Evolutionary conservation across 2,888 invertebrate genomes (phyloP), one percentile per base, ranked within the genome.

Genomic region (Lysandra bellargus): DNA sequence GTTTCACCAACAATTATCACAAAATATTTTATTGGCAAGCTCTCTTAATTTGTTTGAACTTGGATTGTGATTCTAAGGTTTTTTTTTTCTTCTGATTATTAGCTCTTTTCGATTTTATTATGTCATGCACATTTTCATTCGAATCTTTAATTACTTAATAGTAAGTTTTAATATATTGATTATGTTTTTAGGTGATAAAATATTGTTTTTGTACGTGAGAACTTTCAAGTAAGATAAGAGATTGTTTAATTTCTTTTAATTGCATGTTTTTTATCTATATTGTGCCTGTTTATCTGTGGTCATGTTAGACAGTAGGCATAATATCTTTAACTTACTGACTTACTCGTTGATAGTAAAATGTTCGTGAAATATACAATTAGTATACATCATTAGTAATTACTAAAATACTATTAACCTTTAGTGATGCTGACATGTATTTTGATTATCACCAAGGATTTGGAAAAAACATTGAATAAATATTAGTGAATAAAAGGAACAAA

Each of bases 181-280:
- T n/a, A 61, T 17, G 17, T 69, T 64, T 33, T 14, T 33, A 4
- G 0, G 17, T 69, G 69, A 69, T 69, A 69, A 69, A 69, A 37
- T 64, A 64, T 33, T 69, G 69, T 69, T 69, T 69, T 33, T 14
- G 12, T 69, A 69, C 64, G 64, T 33, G 30, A 69, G 1, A 12
- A 14, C 69, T 69, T 69, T 69, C 69, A 37, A 33, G 69, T 37
- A 14, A 4, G 33, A 69, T 69, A 69, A 69, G 69, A 69, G 17
- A 37, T 33, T 69, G 33, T 37, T 69, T 69, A 69, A 69, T 69
- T 33, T 33, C 69, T 69, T 17, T 69, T 69, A 69, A 69, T 69
- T 69, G 33, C 33, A 33, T 33, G 14, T 69, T 69, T 69, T 69
- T 69, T 4, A 69, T 69, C 30, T 64, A 64, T 12, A 1, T 4